phyloP scores from a whole-genome alignment of 2,888 invertebrate genomes.

The Lasiommata megera region DNA sequence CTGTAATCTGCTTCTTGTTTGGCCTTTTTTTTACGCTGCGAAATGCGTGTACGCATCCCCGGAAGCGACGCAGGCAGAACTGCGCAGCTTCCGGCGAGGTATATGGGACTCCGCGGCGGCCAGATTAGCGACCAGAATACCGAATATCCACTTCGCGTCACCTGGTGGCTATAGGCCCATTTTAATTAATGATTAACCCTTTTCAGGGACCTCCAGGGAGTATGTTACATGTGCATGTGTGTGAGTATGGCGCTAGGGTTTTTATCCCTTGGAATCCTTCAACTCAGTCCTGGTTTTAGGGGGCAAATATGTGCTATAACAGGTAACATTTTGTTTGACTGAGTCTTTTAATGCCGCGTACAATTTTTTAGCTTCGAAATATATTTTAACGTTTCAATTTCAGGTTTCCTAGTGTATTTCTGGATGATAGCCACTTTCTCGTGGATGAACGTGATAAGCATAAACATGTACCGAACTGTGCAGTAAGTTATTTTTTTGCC shows the following conservation, averaged over 20 bases:
- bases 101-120: no score
- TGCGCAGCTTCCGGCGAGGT: no score
- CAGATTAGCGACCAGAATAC: no score
- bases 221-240: slow-evolving; percentile 83
- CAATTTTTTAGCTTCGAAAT: neutral
- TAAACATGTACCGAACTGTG: slow-evolving; percentile 84
- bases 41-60: no score
- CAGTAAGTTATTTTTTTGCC: slow-evolving; percentile 74
- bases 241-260: slow-evolving; percentile 82
- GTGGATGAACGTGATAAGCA: slow-evolving; percentile 86
- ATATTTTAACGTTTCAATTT: slow-evolving; percentile 28
- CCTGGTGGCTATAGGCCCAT: no score
- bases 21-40: no score
- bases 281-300: slow-evolving; percentile 63
- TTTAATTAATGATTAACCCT: neutral
- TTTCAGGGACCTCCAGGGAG: slow-evolving; percentile 82
- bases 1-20: no score
- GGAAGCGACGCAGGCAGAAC: no score
- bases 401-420: slow-evolving; percentile 81
- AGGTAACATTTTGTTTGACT: slow-evolving; percentile 53
- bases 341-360: no score
- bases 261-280: slow-evolving; percentile 79
- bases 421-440: slow-evolving; percentile 86
- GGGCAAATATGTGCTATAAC: slow-evolving; percentile 71
- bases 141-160: no score